Evolutionary conservation across 2,113 vertebrate genomes (phyloP), one percentile per base, ranked within the genome.

Genomic region (Aphyosemion australe): DNA sequence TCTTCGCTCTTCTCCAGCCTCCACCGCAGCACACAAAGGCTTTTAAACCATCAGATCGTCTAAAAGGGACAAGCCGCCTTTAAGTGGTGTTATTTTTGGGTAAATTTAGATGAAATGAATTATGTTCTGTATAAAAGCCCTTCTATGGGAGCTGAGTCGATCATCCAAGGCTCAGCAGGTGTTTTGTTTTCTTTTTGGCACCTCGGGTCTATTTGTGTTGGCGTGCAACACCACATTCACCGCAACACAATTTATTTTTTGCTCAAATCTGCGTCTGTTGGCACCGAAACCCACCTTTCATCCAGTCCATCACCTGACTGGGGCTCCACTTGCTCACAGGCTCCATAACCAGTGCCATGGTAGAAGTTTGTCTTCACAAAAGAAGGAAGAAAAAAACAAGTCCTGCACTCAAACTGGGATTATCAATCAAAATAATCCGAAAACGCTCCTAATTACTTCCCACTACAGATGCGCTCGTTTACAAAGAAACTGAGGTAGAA

Each of bases 261-360:
- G 10, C 12, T 12, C 41, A 12, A 21, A 45, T 26, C 9, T 11
- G 8, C 45, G 32, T 18, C 3, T 20, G 3, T 49, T 16, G 34
- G 18, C 21, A 0, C 6, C 11, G 15, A 73, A 61, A 58, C 47
- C 79, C 85, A 93, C 92, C 92, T 91, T 93, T 93, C 92, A 93
- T 93, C 92, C 92, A 93, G 80, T 93, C 92, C 12, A 93, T 88
- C 84, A 93, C 92, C 75, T 93, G 92, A 73, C 80, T 75, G 52
- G 90, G 90, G 85, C 90, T 92, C 92, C 92, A 93, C 90, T 93
- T 93, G 89, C 92, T 93, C 52, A 93, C 92, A 34, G 92, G 92
- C 87, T 93, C 92, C 92, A 93, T 93, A 46, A 92, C 88, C 84
- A 93, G 79, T 69, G 92, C 92, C 92, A 93, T 93, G 65, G 78